phyloP scores from a whole-genome alignment of 2,888 invertebrate genomes.

The Anorthoa munda region DNA sequence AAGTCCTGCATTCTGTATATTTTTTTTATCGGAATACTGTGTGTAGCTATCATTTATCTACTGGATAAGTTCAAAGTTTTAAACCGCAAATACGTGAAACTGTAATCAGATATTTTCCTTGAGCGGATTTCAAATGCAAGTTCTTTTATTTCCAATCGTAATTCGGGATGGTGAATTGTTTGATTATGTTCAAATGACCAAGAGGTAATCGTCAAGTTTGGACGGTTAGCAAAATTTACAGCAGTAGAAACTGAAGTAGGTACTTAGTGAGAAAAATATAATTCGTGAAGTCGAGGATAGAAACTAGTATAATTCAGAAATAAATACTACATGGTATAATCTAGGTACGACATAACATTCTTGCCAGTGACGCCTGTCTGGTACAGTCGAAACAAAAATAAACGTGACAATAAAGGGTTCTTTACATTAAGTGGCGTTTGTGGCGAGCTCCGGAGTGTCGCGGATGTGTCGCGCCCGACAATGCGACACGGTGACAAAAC shows the following conservation, averaged over 20 bases:
- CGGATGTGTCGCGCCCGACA: conserved; percentile 58
- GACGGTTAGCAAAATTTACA: not conserved
- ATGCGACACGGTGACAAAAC: conserved; percentile 62
- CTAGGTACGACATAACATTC: conserved; percentile 37
- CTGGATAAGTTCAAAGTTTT: conserved; percentile 1
- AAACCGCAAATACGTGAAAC: not conserved
- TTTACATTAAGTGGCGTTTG: conserved; percentile 64
- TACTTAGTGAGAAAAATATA: not conserved
- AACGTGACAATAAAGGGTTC: conserved; percentile 52
- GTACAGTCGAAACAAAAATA: conserved; percentile 52
- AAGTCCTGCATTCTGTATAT: not conserved
- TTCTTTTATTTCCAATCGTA: not conserved
- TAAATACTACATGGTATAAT: conserved; percentile 50
- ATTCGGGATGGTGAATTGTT: conserved; percentile 4
- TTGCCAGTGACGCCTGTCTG: conserved; percentile 41
- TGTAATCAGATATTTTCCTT: not conserved
- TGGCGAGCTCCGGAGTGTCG: conserved; percentile 61
- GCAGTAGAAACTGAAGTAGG: not conserved
- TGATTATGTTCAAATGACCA: not conserved
- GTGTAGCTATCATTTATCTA: not conserved
- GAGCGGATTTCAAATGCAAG: not conserved
- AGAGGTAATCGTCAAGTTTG: conserved; percentile 1
- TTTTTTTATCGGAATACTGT: conserved; percentile 3
- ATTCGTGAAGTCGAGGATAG: not conserved
- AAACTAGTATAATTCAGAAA: conserved; percentile 32